These are phyloP conservation scores for Rhagonycha fulva DNA, from an alignment of 2,888 invertebrate species.

Conservation along the genomic window DNA sequence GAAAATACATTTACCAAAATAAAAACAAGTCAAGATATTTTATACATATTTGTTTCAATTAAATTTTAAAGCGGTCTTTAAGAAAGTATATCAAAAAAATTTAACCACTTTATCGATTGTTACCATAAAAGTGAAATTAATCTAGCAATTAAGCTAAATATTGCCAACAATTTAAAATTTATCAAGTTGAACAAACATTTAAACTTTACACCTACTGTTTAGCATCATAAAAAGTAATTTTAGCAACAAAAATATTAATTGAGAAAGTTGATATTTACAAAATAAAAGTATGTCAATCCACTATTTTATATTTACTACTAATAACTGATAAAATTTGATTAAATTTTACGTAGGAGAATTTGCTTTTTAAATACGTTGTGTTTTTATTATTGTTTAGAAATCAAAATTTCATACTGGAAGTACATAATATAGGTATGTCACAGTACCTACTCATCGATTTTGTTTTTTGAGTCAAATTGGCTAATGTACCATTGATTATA, in stretches of 20 bases:
- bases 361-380: neutral
- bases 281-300: neutral
- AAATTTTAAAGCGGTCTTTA: neutral
- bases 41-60: too few relatives aligned
- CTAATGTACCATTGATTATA: too few relatives aligned
- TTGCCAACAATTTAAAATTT: neutral
- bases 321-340: neutral
- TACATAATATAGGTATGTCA: too few relatives aligned
- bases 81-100: neutral
- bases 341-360: neutral
- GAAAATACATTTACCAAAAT: neutral
- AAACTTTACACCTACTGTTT: neutral
- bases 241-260: neutral
- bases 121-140: neutral
- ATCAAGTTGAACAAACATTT: neutral
- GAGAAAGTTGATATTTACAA: neutral
- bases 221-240: neutral
- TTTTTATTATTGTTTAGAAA: neutral
- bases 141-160: neutral
- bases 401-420: neutral
- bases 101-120: neutral
- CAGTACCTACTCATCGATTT: too few relatives aligned
- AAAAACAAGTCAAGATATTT: neutral
- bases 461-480: too few relatives aligned
- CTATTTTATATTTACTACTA: neutral